Conservation (phyloP, 2,113 vertebrate genomes). For the Anarrhichthys ocellatus region DNA sequence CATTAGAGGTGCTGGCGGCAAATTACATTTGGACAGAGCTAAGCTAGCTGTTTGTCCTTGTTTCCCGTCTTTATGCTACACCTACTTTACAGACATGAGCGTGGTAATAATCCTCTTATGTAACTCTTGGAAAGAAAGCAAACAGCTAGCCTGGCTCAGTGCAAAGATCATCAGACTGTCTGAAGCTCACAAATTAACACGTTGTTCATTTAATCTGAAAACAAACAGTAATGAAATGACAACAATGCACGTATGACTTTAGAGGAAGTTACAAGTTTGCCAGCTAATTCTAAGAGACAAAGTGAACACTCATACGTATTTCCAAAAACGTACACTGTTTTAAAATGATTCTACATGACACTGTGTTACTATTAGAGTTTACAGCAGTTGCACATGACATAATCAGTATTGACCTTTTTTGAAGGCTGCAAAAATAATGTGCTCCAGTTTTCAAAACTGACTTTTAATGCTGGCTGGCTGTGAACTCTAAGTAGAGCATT, state of each 20-base stretch:
- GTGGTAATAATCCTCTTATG: neutral
- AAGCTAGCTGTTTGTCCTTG: neutral
- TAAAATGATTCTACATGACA: neutral
- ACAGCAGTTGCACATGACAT: neutral
- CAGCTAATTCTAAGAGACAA: neutral
- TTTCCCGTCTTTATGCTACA: neutral
- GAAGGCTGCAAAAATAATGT: neutral
- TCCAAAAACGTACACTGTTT: neutral
- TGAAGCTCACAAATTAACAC: neutral
- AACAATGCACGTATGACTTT: neutral
- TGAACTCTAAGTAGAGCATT: conserved; percentile 3
- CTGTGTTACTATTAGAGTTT: neutral
- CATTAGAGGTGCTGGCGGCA: neutral
- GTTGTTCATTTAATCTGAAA: neutral
- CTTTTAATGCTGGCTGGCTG: neutral
- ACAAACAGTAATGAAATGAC: neutral
- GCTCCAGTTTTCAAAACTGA: conserved; percentile 10
- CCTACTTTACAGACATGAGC: neutral
- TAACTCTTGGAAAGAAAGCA: neutral
- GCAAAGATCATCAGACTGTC: neutral
- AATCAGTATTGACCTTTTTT: conserved; percentile 14
- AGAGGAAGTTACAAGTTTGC: neutral
- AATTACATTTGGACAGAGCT: no score
- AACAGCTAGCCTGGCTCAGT: neutral
- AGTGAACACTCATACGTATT: neutral